phyloP scores from a whole-genome alignment of 2,113 vertebrate genomes.

The Myotis lucifugus region DNA sequence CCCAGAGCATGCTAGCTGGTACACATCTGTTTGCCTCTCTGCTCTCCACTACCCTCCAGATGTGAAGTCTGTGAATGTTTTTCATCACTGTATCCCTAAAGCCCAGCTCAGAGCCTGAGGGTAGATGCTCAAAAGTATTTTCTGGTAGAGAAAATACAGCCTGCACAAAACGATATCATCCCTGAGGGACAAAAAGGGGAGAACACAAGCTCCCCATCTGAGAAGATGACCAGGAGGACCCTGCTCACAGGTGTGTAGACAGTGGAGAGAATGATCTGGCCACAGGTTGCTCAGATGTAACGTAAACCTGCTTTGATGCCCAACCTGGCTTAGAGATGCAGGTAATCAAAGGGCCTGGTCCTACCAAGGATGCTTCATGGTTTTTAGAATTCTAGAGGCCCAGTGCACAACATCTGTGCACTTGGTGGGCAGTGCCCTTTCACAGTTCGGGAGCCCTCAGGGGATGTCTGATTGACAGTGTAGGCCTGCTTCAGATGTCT shows the following conservation, averaged over 20 bases:
- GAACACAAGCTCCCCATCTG: neutral
- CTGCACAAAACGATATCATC: neutral
- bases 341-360: neutral
- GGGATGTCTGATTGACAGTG: too few relatives aligned
- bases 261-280: neutral
- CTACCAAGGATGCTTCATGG: neutral
- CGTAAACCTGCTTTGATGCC: neutral
- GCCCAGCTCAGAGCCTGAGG: neutral
- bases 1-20: too few relatives aligned
- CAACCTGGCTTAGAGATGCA: neutral
- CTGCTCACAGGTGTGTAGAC: neutral
- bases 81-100: neutral
- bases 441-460: too few relatives aligned
- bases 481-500: too few relatives aligned
- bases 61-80: neutral
- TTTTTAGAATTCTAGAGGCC: neutral
- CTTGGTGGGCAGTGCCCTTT: too few relatives aligned
- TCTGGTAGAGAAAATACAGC: neutral
- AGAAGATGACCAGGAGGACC: neutral
- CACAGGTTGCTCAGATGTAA: neutral
- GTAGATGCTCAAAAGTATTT: neutral
- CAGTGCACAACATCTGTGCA: too few relatives aligned
- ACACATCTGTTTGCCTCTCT: neutral
- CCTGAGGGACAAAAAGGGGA: neutral
- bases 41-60: neutral